Evolutionary conservation across 1,140 invertebrate species (phyloP).

Genomic region (Drosophila navojoa): DNA sequence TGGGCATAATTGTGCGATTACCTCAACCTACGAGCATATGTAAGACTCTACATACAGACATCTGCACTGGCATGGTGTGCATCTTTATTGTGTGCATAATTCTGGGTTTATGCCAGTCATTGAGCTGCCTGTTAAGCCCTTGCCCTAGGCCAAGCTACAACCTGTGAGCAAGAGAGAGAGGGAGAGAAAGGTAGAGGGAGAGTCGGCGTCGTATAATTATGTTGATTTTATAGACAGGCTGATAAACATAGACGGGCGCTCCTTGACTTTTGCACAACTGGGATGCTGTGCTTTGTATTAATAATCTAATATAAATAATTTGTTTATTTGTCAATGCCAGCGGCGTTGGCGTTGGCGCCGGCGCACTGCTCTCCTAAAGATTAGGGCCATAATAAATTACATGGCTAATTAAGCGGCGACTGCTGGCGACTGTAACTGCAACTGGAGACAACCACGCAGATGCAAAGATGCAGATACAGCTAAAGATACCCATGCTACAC

Average conservation of each 20-base stretch:
- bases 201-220: slow-evolving; percentile 54
- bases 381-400: slow-evolving; percentile 80
- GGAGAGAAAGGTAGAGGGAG: neutral
- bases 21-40: slow-evolving; percentile 52
- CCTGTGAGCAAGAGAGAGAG: neutral
- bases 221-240: slow-evolving; percentile 62
- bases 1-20: slow-evolving; percentile 78
- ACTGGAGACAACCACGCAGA: slow-evolving; percentile 69
- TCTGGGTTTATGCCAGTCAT: slow-evolving; percentile 47
- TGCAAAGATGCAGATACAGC: slow-evolving; percentile 69
- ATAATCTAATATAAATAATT: slow-evolving; percentile 77
- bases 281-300: slow-evolving; percentile 42
- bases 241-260: slow-evolving; percentile 37
- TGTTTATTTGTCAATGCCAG: slow-evolving; percentile 76
- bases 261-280: slow-evolving; percentile 19
- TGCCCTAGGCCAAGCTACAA: slow-evolving; percentile 17
- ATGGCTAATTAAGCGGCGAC: slow-evolving; percentile 72
- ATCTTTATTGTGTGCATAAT: slow-evolving; percentile 61
- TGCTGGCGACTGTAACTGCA: slow-evolving; percentile 39
- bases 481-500: slow-evolving; percentile 13
- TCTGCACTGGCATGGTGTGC: slow-evolving; percentile 18
- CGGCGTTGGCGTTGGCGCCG: slow-evolving; percentile 57
- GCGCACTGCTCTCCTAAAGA: slow-evolving; percentile 40
- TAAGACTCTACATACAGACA: slow-evolving; percentile 7
- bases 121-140: slow-evolving; percentile 33